Base-by-base conservation (phyloP, 2,888 invertebrate genomes). In the Hoplodrina ambigua region DNA sequence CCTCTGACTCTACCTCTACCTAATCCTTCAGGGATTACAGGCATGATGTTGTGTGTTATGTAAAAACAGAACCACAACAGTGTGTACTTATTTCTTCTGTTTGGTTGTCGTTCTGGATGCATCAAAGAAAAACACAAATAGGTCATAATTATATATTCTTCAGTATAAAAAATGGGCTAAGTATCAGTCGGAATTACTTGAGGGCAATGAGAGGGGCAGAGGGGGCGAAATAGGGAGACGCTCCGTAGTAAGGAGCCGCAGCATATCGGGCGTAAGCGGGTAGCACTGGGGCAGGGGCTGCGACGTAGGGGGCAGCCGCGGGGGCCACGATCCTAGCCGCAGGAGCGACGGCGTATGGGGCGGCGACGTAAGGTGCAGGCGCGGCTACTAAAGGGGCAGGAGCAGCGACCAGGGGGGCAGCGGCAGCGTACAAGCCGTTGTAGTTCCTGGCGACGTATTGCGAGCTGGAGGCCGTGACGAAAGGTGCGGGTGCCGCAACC, bases 391-490 rank as follows among this genome's bases (percentile, higher is more conserved):
- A 89, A 15, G 95, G 93, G 75, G 95, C 92, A 1, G 96, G 92
- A 0, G 96, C 92, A 11, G 96, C 96, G 1, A 94, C 89, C 37
- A 93, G 78, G 15, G 94, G 95, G 7, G 97, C 94, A 10, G 96
- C 94, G 10, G 97, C 90, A 1, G 96, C 96, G 0, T 89, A 86
- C 33, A 90, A 59, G 3, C 92, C 92, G 83, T 97, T 97, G 92
- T 96, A 96, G 88, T 97, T 97, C 80, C 97, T 95, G 30, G 97
- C 94, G 82, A 97, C 90, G 71, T 97, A 97, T 89, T 97, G 97
- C 15, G 97, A 97, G 90, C 97, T 97, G 84, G 96, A 49, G 0
- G 97, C 96, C 0, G 97, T 97, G n/a, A 97, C 97, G 80, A 97
- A 95, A 10, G 96, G 96, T 0, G 96, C 96, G 1, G 94, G 96